Conservation (phyloP, 2,888 invertebrate species). For the Dioctria linearis region DNA sequence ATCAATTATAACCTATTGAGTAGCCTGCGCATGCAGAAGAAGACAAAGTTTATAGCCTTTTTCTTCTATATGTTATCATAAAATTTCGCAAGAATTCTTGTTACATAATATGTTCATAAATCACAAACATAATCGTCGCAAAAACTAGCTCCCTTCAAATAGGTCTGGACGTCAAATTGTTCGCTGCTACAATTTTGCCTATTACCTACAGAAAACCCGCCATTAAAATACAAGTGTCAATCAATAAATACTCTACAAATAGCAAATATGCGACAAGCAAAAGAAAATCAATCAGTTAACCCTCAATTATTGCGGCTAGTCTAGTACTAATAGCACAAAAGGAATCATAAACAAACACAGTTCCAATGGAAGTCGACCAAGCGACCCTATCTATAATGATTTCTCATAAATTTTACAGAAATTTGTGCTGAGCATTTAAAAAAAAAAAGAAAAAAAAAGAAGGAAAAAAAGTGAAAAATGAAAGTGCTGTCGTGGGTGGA, state of each 20-base stretch:
- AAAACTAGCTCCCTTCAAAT: too few relatives aligned
- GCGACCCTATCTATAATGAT: constrained; percentile 1
- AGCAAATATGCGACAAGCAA: not conserved
- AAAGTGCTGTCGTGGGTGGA: constrained; percentile 7
- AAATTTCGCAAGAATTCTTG: too few relatives aligned
- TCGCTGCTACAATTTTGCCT: too few relatives aligned
- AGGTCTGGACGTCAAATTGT: too few relatives aligned
- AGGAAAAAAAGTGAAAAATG: not conserved
- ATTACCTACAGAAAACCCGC: too few relatives aligned
- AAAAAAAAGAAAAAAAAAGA: not conserved
- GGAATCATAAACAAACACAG: not conserved
- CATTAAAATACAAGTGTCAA: not conserved
- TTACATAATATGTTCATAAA: too few relatives aligned
- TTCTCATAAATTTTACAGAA: constrained; percentile 15
- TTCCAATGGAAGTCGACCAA: constrained; percentile 1
- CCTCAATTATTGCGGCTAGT: not conserved
- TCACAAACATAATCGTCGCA: too few relatives aligned
- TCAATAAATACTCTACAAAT: constrained; percentile 17
- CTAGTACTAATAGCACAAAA: constrained; percentile 1
- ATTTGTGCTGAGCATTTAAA: not conserved
- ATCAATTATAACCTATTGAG: too few relatives aligned
- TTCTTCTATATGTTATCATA: too few relatives aligned
- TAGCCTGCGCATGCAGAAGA: too few relatives aligned
- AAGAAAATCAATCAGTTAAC: constrained; percentile 17
- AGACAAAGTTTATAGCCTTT: too few relatives aligned